Percentiles rank a stretch among this genome's conserved stretches.
Evolutionary conservation across 2,888 invertebrate genomes (phyloP).

Genomic region (Elmis aenea): DNA sequence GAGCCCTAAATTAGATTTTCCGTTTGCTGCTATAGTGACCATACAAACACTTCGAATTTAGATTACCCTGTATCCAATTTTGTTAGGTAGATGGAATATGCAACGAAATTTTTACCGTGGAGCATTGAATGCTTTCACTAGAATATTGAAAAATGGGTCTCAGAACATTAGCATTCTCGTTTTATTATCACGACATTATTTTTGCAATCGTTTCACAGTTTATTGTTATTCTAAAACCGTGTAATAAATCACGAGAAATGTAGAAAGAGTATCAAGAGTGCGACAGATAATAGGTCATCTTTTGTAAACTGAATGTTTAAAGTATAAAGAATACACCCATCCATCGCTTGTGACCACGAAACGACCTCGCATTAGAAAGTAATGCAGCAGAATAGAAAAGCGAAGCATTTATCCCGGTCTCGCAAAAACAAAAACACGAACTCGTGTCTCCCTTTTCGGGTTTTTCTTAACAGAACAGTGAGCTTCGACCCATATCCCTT

Average conservation of each 20-base stretch:
- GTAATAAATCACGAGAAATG: conserved; percentile 4
- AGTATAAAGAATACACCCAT: conserved; percentile 6
- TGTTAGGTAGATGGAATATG: too few species aligned
- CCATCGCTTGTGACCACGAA: conserved; percentile 7
- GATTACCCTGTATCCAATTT: too few species aligned
- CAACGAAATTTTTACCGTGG: too few species aligned
- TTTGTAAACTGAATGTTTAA: conserved; percentile 6
- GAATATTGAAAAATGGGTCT: too few species aligned
- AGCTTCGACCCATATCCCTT: too few species aligned
- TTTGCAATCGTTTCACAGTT: neutral
- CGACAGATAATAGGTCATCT: conserved; percentile 6
- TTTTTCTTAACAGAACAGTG: too few species aligned
- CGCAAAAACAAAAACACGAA: conserved; percentile 4
- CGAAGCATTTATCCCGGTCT: conserved; percentile 3
- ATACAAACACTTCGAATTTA: too few species aligned
- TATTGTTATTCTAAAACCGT: neutral
- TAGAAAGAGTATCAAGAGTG: conserved; percentile 3
- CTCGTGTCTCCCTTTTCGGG: conserved; percentile 3
- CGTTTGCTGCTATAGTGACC: too few species aligned
- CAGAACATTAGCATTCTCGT: too few species aligned
- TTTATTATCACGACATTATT: conserved; percentile 2
- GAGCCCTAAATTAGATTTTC: too few species aligned
- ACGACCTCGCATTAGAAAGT: conserved; percentile 9
- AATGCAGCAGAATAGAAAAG: conserved; percentile 6
- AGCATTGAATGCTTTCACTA: too few species aligned